Evolutionary conservation across 2,113 vertebrate genomes (phyloP).

Genomic region (Rafetus swinhoei): DNA sequence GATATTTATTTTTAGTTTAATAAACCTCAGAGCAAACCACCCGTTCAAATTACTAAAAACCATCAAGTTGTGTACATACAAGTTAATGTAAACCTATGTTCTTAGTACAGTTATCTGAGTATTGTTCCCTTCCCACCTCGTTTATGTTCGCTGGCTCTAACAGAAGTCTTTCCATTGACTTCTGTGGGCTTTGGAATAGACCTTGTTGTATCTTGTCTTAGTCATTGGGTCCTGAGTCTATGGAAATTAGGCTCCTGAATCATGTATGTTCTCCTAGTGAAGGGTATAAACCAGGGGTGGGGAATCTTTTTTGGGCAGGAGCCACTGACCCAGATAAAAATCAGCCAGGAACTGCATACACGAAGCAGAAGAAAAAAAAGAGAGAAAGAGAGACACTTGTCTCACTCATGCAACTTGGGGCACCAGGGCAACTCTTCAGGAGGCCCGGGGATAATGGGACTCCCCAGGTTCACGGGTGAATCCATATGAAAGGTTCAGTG

Average conservation of each 20-base stretch:
- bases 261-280: background rate
- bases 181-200: background rate
- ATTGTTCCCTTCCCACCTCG: background rate
- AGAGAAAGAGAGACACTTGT: too few species aligned
- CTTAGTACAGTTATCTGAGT: background rate
- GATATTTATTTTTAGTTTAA: background rate
- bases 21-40: background rate
- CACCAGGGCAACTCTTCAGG: too few species aligned
- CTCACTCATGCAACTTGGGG: too few species aligned
- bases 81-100: background rate
- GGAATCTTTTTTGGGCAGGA: too few species aligned
- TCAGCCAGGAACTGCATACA: too few species aligned
- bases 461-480: too few species aligned
- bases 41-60: background rate
- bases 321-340: too few species aligned
- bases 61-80: background rate
- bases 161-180: background rate
- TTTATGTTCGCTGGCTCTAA: background rate
- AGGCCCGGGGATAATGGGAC: too few species aligned
- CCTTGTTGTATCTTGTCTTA: background rate
- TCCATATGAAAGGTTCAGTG: too few species aligned
- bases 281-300: background rate
- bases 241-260: background rate
- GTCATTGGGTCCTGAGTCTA: background rate
- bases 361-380: too few species aligned